Evolutionary conservation across 2,797 vertebrate species (phyloP), one percentile per base, ranked within the genome.

Genomic region (Argya squamiceps): DNA sequence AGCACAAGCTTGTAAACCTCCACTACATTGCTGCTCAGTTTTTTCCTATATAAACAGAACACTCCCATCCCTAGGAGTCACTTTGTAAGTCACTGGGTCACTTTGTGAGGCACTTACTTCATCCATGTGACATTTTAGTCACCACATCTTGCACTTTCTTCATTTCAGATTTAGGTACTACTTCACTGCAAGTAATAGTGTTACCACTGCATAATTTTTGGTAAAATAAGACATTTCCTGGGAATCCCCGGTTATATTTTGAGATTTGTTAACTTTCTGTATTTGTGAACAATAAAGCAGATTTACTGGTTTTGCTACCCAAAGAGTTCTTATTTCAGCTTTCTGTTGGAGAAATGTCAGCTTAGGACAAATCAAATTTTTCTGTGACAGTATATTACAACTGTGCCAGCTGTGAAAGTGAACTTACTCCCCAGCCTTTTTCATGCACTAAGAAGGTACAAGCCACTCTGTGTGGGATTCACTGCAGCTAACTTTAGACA

Each of bases 401-500:
- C 39, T 55, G 11, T 75, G 49, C 7, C 53, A 84, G 36, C 65
- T 53, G 30, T 81, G 76, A 49, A 76, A 84, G 8, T 27, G 50
- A 93, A 88, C 30, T 87, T 29, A 24, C 39, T 75, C 39, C 50
- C 18, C 47, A 84, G 30, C 3, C 14, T 84, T 88, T 84, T 69
- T 37, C 11, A 5, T 69, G 58, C 0, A 1, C 46, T 77, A 5
- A 27, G 46, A 75, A 78, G 34, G 46, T 92, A 86, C 37, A 81
- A 94, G 29, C 37, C 69, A 71, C 91, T 78, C 83, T 82, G 77
- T 84, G 92, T 91, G 58, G 84, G 92, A 94, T 75, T 90, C 29
- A 67, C 60, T 89, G 82, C 47, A 93, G 64, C 92, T 94, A 83
- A 83, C 39, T 88, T 94, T 95, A 90, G 75, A 67, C 49, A 76